A percentile compares a stretch with the other conserved stretches of the same genome.
phyloP scores from a whole-genome alignment of 2,888 invertebrate species.

The Anaspis maculata region DNA sequence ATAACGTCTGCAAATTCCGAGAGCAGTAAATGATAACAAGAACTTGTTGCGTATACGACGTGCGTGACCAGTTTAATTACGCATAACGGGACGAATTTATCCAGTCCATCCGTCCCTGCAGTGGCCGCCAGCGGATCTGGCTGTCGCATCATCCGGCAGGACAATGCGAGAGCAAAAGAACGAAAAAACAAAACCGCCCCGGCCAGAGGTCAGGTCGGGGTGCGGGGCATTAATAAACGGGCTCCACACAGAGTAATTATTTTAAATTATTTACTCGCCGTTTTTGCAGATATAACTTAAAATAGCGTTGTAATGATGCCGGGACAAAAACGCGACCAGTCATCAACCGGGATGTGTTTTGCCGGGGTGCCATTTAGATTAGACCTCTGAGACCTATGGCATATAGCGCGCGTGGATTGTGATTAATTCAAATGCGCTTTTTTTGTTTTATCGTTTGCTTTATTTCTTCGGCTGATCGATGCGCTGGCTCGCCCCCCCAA shows the following conservation, averaged over 20 bases:
- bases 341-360: conserved; percentile 12
- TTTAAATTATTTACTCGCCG: conserved; percentile 15
- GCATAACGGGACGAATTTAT: conserved; percentile 8
- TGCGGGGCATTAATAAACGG: conserved; percentile 11
- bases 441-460: too few species aligned
- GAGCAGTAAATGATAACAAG: conserved; percentile 17
- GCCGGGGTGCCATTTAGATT: too few species aligned
- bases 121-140: too few species aligned
- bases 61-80: conserved; percentile 13
- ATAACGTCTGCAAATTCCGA: conserved; percentile 21
- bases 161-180: conserved; percentile 4
- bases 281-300: conserved; percentile 16
- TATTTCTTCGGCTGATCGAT: too few species aligned
- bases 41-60: conserved; percentile 13
- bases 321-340: conserved; percentile 11
- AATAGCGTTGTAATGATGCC: conserved; percentile 14
- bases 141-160: too few species aligned
- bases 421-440: too few species aligned
- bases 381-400: too few species aligned
- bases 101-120: too few species aligned
- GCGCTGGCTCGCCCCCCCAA: too few species aligned
- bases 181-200: not conserved
- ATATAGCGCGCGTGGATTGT: too few species aligned
- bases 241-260: conserved; percentile 11
- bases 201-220: conserved; percentile 3